Conservation (phyloP, 2,797 vertebrate species). For the Xyrichtys novacula region DNA sequence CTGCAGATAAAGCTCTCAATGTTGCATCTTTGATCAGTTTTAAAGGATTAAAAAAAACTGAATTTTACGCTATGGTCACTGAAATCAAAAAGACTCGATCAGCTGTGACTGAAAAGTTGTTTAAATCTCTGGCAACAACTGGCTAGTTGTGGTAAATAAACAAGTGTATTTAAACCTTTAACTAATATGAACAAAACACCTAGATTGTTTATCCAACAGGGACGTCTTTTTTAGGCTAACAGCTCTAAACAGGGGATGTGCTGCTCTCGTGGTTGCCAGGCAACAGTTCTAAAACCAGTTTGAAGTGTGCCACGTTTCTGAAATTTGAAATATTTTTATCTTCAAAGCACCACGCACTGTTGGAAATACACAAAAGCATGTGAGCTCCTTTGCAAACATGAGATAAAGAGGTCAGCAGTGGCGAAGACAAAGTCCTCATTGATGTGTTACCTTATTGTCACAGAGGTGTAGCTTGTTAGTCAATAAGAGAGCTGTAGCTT, state of each 20-base stretch:
- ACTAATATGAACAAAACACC: conserved; percentile 33
- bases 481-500: conserved; percentile 43
- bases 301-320: conserved; percentile 52
- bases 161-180: conserved; percentile 13
- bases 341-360: conserved; percentile 48
- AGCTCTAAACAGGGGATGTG: conserved; percentile 38
- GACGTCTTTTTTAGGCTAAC: conserved; percentile 50
- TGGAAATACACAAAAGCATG: conserved; percentile 34
- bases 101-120: not conserved
- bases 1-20: conserved; percentile 50
- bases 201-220: conserved; percentile 28
- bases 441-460: conserved; percentile 36
- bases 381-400: conserved; percentile 20
- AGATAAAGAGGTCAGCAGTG: conserved; percentile 41
- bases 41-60: conserved; percentile 18
- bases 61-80: not conserved
- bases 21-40: conserved; percentile 6
- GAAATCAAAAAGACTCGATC: not conserved
- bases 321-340: conserved; percentile 63
- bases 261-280: conserved; percentile 76
- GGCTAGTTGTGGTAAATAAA: not conserved
- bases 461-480: conserved; percentile 19
- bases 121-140: conserved; percentile 1
- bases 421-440: conserved; percentile 28
- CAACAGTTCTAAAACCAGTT: conserved; percentile 72